Percentiles rank a stretch among this genome's conserved stretches.
These are phyloP conservation scores for Axis porcinus DNA, from an alignment of 2,113 vertebrate genomes.

Conservation along the genomic window DNA sequence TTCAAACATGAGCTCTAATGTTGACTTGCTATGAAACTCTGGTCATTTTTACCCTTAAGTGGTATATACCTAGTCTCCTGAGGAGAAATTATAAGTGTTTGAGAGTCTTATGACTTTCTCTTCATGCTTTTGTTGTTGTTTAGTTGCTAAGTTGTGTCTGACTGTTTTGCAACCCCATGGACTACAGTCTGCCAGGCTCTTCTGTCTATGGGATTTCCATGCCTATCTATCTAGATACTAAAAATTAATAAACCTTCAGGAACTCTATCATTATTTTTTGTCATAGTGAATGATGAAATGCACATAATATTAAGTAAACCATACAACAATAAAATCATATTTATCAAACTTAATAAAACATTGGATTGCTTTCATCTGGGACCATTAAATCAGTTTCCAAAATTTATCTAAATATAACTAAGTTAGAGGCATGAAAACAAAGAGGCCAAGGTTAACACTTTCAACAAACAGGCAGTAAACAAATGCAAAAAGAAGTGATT, in stretches of 20 bases:
- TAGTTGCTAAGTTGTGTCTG: background rate
- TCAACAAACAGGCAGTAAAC: background rate
- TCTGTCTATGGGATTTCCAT: background rate
- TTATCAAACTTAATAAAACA: background rate
- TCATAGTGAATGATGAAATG: background rate
- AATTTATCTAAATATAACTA: background rate
- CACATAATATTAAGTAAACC: background rate
- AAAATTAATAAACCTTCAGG: background rate
- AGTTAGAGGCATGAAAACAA: background rate
- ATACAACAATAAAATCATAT: background rate
- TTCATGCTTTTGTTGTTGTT: background rate
- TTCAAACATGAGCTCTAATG: background rate
- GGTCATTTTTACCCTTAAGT: background rate
- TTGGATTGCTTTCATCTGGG: background rate
- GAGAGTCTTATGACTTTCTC: background rate
- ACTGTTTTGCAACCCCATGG: background rate
- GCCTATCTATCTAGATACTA: background rate
- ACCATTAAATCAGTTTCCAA: background rate
- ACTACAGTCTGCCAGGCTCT: background rate
- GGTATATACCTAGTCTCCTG: background rate
- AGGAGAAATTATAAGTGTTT: background rate
- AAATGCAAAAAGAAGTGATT: background rate
- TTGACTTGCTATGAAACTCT: background rate
- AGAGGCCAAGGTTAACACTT: background rate
- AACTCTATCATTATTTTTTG: background rate